Evolutionary conservation across 2,888 invertebrate species (phyloP).

Genomic region (Acanthosoma haemorrhoidale): DNA sequence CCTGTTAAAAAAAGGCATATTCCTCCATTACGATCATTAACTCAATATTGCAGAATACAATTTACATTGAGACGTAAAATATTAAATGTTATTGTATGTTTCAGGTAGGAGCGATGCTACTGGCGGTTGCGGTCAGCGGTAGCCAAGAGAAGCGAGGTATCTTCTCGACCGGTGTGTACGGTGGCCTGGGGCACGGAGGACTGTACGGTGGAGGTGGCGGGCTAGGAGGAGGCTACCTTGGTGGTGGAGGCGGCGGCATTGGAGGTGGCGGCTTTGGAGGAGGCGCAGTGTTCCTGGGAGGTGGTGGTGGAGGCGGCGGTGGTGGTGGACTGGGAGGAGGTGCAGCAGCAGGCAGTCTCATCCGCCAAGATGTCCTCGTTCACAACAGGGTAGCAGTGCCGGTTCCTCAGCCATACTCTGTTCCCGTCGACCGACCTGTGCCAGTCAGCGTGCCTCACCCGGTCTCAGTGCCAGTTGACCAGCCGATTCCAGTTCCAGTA

Average conservation of each 20-base stretch:
- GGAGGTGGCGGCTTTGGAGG: background rate
- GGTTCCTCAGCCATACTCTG: slow-evolving; percentile 41
- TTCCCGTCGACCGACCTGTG: slow-evolving; percentile 42
- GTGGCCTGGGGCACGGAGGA: background rate
- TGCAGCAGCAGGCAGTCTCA: slow-evolving; percentile 16
- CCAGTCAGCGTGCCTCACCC: slow-evolving; percentile 41
- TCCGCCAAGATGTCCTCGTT: slow-evolving; percentile 31
- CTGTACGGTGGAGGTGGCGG: background rate
- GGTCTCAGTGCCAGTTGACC: slow-evolving; percentile 41
- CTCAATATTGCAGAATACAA: too few species aligned
- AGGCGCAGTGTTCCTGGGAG: background rate
- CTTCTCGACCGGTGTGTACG: background rate
- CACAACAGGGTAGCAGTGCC: slow-evolving; percentile 38
- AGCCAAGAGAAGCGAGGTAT: slow-evolving; percentile 15
- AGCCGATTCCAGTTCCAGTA: slow-evolving; percentile 40
- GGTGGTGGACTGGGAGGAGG: background rate
- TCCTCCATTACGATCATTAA: too few species aligned
- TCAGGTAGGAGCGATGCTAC: background rate
- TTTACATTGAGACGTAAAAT: too few species aligned
- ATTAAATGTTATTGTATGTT: background rate
- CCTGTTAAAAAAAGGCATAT: too few species aligned
- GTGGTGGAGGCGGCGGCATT: background rate
- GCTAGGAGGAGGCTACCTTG: background rate
- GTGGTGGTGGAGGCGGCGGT: background rate
- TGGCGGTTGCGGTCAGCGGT: background rate